Evolutionary conservation across 2,797 vertebrate species (phyloP).

Genomic region (Fratercula arctica): DNA sequence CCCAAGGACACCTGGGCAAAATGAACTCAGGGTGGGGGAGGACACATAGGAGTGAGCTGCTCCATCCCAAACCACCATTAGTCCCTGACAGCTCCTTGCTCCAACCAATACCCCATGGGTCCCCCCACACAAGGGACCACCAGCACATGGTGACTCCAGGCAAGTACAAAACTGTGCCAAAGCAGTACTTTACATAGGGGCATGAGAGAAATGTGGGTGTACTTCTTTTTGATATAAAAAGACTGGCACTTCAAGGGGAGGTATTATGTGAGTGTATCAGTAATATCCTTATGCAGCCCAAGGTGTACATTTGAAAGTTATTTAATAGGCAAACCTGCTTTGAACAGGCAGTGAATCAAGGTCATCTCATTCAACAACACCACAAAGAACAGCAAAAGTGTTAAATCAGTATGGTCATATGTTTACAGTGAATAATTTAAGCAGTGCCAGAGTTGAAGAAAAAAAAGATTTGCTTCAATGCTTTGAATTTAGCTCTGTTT

Average conservation of each 20-base stretch:
- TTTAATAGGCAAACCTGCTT: not conserved
- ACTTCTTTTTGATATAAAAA: not conserved
- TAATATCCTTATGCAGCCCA: not conserved
- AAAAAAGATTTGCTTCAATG: not conserved
- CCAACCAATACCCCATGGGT: not conserved
- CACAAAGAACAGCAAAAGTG: slow-evolving; percentile 2
- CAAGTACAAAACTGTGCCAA: not conserved
- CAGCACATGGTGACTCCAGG: not conserved
- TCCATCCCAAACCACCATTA: not conserved
- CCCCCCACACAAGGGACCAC: not conserved
- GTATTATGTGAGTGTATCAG: not conserved
- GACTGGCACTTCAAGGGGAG: not conserved
- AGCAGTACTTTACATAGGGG: not conserved
- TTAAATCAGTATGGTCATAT: not conserved
- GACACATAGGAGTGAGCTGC: not conserved
- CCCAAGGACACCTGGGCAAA: not conserved
- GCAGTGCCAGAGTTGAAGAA: not conserved
- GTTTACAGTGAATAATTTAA: slow-evolving; percentile 47
- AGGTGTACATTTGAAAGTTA: not conserved
- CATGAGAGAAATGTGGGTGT: not conserved
- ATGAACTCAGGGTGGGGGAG: not conserved
- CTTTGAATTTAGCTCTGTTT: slow-evolving; percentile 12
- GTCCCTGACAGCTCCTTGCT: not conserved
- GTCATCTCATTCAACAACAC: not conserved
- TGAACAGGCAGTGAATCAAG: not conserved